phyloP scores from a whole-genome alignment of 2,113 vertebrate genomes.

The Panthera leo region DNA sequence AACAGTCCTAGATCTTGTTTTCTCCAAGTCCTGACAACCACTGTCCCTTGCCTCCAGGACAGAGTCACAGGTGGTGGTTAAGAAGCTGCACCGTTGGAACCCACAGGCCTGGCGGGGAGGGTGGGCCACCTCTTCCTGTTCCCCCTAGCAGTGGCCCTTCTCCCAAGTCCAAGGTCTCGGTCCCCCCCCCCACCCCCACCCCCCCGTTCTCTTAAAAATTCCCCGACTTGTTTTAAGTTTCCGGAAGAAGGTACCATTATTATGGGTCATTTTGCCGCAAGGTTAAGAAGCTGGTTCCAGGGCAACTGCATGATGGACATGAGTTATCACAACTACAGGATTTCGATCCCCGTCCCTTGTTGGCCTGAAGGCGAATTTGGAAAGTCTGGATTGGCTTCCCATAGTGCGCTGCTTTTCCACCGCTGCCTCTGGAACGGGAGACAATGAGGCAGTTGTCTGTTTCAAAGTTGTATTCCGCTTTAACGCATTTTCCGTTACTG shows the following conservation, averaged over 20 bases:
- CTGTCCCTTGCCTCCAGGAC: background rate
- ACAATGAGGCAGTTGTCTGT: rapidly evolving
- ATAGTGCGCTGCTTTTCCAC: rapidly evolving
- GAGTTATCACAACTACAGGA: rapidly evolving
- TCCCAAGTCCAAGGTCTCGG: background rate
- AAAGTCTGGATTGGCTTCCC: background rate
- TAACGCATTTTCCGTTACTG: background rate
- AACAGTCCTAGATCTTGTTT: background rate
- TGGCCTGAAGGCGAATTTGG: no score
- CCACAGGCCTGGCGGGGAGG: rapidly evolving
- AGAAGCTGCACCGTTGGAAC: background rate
- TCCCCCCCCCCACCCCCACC: background rate
- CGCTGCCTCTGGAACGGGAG: background rate
- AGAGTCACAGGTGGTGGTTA: background rate
- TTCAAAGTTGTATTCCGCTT: rapidly evolving
- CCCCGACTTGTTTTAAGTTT: background rate
- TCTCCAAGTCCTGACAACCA: background rate
- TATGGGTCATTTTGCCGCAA: background rate
- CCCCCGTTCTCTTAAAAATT: background rate
- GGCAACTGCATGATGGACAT: background rate
- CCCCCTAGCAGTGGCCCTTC: background rate
- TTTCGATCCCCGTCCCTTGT: background rate
- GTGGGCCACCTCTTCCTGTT: rapidly evolving
- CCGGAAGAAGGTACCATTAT: background rate
- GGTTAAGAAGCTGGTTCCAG: background rate